Conservation (phyloP, 2,888 invertebrate species). For the Venustoraphidia nigricollis region DNA sequence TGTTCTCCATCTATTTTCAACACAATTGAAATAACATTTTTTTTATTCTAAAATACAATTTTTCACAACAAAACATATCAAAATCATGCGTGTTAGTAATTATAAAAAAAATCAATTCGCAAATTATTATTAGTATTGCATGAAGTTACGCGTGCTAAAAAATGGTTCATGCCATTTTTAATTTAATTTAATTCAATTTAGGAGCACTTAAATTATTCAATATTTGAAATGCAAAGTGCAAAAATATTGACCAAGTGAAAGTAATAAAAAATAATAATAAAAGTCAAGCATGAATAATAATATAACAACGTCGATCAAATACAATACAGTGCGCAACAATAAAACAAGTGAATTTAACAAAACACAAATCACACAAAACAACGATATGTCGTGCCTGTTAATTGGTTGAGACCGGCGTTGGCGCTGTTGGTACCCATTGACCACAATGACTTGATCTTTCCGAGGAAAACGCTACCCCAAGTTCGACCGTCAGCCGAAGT, state of each 20-base stretch:
- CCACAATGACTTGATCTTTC: slow-evolving; percentile 82
- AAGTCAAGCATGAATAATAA: neutral
- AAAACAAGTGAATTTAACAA: neutral
- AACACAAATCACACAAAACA: slow-evolving; percentile 1
- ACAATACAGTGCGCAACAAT: neutral
- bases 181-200: too few species aligned
- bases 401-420: slow-evolving; percentile 65
- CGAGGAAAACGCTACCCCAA: slow-evolving; percentile 68
- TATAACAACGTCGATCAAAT: neutral
- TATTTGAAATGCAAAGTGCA: too few species aligned
- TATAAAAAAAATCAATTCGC: too few species aligned
- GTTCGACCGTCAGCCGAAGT: slow-evolving; percentile 35
- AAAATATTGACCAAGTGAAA: neutral
- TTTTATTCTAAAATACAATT: too few species aligned
- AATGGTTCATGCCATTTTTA: too few species aligned
- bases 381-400: slow-evolving; percentile 45
- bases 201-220: too few species aligned
- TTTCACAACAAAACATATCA: too few species aligned
- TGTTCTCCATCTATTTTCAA: too few species aligned
- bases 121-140: too few species aligned
- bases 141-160: too few species aligned
- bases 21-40: too few species aligned
- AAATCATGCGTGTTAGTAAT: too few species aligned
- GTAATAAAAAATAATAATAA: neutral
- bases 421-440: slow-evolving; percentile 58